These are phyloP conservation scores for Iphiclides podalirius DNA, from an alignment of 2,888 invertebrate species.

Conservation along the genomic window DNA sequence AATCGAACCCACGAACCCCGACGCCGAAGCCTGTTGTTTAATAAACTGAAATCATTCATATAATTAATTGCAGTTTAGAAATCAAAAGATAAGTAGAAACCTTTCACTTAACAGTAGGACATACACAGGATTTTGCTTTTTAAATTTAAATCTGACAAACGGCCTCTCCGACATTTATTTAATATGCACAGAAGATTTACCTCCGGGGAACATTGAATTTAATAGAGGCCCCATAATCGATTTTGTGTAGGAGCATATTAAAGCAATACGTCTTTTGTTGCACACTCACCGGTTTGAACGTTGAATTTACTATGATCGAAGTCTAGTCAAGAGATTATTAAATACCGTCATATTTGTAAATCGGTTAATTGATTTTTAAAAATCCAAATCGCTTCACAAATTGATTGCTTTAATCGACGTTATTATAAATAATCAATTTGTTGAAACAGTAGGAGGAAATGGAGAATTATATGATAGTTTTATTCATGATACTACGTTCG, in stretches of 20 bases:
- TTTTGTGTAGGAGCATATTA: slow-evolving; percentile 54
- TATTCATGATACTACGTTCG: too few relatives aligned
- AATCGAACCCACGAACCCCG: too few relatives aligned
- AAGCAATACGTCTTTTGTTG: slow-evolving; percentile 32
- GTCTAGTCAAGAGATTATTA: slow-evolving; percentile 29
- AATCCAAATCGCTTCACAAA: slow-evolving; percentile 4
- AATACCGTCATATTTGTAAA: slow-evolving; percentile 15
- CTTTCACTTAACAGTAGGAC: too few relatives aligned
- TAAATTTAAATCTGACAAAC: slow-evolving; percentile 66
- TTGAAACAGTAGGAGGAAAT: not conserved
- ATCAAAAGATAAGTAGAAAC: not conserved
- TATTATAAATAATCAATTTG: slow-evolving; percentile 1
- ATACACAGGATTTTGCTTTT: too few relatives aligned
- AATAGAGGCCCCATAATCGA: slow-evolving; percentile 65
- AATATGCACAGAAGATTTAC: slow-evolving; percentile 76
- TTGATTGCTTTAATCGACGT: slow-evolving; percentile 1
- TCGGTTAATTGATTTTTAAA: slow-evolving; percentile 10
- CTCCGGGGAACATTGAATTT: slow-evolving; percentile 69
- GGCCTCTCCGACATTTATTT: slow-evolving; percentile 65
- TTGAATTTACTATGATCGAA: slow-evolving; percentile 20
- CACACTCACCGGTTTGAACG: slow-evolving; percentile 14
- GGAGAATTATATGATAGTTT: too few relatives aligned
- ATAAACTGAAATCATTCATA: not conserved
- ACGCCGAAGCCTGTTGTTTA: too few relatives aligned
- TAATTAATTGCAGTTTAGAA: not conserved